Percentiles rank a stretch among this genome's conserved stretches.
Evolutionary conservation across 2,888 invertebrate species (phyloP).

Genomic region (Rotaria magnacalcarata): DNA sequence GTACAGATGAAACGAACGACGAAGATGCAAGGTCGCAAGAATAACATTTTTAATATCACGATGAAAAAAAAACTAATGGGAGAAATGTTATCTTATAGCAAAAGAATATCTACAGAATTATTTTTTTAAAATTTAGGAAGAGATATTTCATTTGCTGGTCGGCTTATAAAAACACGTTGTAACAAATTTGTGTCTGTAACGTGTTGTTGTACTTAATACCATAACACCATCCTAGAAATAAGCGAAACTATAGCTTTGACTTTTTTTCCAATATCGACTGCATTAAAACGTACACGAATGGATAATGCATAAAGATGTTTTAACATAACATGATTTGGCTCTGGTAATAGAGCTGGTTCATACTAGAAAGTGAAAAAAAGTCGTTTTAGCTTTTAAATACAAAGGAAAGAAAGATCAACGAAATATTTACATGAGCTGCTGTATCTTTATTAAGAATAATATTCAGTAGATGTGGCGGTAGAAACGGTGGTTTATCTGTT

Average conservation of each 20-base stretch:
- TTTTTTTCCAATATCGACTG: too few relatives aligned
- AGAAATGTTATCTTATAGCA: background rate
- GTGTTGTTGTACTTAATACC: slow-evolving; percentile 95
- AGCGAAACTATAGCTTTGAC: background rate
- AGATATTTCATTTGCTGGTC: slow-evolving; percentile 56
- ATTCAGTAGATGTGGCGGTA: slow-evolving; percentile 94
- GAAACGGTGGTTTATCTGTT: slow-evolving; percentile 90
- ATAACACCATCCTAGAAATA: slow-evolving; percentile 80
- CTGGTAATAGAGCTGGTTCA: slow-evolving; percentile 95
- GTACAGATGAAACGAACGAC: background rate
- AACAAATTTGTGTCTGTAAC: slow-evolving; percentile 97
- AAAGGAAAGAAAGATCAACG: too few relatives aligned
- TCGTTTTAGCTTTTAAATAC: too few relatives aligned
- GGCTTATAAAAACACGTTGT: slow-evolving; percentile 97
- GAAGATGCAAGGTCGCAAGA: background rate
- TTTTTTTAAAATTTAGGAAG: background rate
- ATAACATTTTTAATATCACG: background rate
- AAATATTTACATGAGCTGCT: slow-evolving; percentile 60
- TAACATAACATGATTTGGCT: slow-evolving; percentile 98
- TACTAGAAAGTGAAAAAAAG: slow-evolving; percentile 66
- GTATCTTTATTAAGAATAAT: slow-evolving; percentile 98
- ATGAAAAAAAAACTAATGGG: background rate
- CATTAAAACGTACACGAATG: slow-evolving; percentile 67
- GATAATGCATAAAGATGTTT: slow-evolving; percentile 97
- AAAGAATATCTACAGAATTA: background rate